Evolutionary conservation across 1,140 invertebrate species (phyloP).

Genomic region (Mylabris phalerata): DNA sequence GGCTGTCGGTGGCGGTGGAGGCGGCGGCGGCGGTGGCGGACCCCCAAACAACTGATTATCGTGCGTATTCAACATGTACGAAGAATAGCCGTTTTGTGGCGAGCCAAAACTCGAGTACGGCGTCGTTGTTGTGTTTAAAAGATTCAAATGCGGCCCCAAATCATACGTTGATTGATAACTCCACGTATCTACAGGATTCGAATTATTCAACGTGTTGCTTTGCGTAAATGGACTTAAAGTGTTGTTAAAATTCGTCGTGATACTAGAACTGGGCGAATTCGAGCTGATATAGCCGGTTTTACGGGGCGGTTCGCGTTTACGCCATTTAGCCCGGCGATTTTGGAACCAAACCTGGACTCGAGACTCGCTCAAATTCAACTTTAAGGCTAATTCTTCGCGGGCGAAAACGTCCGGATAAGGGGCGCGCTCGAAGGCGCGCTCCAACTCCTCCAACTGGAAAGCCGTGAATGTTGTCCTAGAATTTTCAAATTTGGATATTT

Average conservation of each 20-base stretch:
- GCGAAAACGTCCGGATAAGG: constrained; percentile 97
- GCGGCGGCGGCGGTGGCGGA: constrained; percentile 53
- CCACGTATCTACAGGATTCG: constrained; percentile 67
- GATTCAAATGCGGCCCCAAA: constrained; percentile 59
- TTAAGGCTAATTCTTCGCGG: constrained; percentile 85
- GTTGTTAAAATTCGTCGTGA: constrained; percentile 56
- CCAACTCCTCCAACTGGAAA: constrained; percentile 90
- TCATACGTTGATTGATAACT: constrained; percentile 70
- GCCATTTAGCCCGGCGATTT: constrained; percentile 94
- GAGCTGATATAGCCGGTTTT: constrained; percentile 60
- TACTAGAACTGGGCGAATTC: constrained; percentile 44
- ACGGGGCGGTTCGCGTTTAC: constrained; percentile 94
- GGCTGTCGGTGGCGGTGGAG: constrained; percentile 48
- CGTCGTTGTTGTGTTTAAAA: constrained; percentile 61
- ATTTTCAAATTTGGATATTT: constrained; percentile 7
- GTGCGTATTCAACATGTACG: constrained; percentile 60
- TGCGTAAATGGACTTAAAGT: constrained; percentile 61
- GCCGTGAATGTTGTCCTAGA: constrained; percentile 92
- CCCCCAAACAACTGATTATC: constrained; percentile 56
- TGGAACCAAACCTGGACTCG: constrained; percentile 93
- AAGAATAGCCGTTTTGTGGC: constrained; percentile 48
- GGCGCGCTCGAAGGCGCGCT: constrained; percentile 87
- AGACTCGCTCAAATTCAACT: constrained; percentile 85
- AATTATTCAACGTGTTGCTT: constrained; percentile 52
- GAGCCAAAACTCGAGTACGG: constrained; percentile 56